Base-by-base conservation (phyloP, 2,113 vertebrate genomes). In the Tapirus terrestris region DNA sequence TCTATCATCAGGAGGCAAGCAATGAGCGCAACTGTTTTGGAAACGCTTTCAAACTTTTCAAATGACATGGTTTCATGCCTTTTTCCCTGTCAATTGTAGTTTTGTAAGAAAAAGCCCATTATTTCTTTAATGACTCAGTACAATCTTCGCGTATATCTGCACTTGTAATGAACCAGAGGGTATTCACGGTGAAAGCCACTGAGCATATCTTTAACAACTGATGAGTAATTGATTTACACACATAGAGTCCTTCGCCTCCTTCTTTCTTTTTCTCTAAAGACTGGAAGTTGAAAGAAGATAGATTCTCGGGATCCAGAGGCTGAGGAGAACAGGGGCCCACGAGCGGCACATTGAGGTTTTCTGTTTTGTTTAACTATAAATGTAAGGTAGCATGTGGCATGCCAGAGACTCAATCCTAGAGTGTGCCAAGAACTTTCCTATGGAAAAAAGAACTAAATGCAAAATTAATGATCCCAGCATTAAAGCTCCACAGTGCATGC, bases 311-410 rank as follows among this genome's bases (percentile, higher is more conserved):
- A 75, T 73, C 60, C 77, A 61, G 61, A 95, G 25, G 29, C 65
- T 61, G 39, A 68, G 51, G 77, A 76, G 76, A 80, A 76, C 92
- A 91, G 76, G 70, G 93, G 61, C 36, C 82, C 51, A 8, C 8
- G 39, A 73, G 61, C 21, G 21, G 84, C 76, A 72, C 0, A 1
- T 25, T 48, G 79, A 76, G 72, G 77, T 63, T 90, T 94, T 94
- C 96, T 96, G 84, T 92, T 96, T 97, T 89, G 96, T 87, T 98
- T 94, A 86, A 96, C 84, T 95, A 53, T 84, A 92, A 96, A 96
- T 68, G 93, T 87, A 91, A 94, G 90, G 95, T 94, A 91, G 92
- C 75, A 58, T 90, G 96, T 97, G 97, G 89, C 97, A 96, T 87
- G 25, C 83, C 58, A 87, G 43, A 53, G 43, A 53, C 70, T 77